phyloP scores from a whole-genome alignment of 2,797 vertebrate genomes.

The Coranthus polyacanthus region DNA sequence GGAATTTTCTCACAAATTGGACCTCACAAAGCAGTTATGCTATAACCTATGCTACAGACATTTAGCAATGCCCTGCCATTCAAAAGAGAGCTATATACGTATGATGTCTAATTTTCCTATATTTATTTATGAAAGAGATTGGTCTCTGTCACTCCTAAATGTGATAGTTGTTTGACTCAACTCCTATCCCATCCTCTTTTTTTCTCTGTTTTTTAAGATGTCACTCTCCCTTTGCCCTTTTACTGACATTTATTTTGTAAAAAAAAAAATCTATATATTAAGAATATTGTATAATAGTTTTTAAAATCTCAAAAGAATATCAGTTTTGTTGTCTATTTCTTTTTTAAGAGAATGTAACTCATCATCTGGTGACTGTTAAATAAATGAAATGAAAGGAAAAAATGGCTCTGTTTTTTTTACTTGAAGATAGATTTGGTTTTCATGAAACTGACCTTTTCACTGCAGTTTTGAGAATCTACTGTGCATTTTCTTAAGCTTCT shows the following conservation, averaged over 20 bases:
- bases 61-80: slow-evolving; percentile 71
- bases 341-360: slow-evolving; percentile 90
- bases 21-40: slow-evolving; percentile 62
- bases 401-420: not conserved
- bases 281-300: slow-evolving; percentile 91
- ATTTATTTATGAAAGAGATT: slow-evolving; percentile 84
- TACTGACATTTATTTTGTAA: slow-evolving; percentile 88
- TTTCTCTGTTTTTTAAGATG: slow-evolving; percentile 75
- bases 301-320: slow-evolving; percentile 84
- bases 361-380: slow-evolving; percentile 90
- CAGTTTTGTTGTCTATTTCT: slow-evolving; percentile 87
- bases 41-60: slow-evolving; percentile 65
- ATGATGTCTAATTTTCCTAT: slow-evolving; percentile 84
- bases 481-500: slow-evolving; percentile 30
- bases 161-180: slow-evolving; percentile 80
- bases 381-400: slow-evolving; percentile 84
- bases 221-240: slow-evolving; percentile 75
- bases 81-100: slow-evolving; percentile 79
- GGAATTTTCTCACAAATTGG: slow-evolving; percentile 68
- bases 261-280: slow-evolving; percentile 87
- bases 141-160: slow-evolving; percentile 79
- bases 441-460: slow-evolving; percentile 37
- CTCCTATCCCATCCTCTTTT: slow-evolving; percentile 57
- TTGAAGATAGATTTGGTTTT: slow-evolving; percentile 5
- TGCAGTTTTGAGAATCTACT: slow-evolving; percentile 16